Percentiles rank a stretch among this genome's conserved stretches.
Conservation (phyloP, 2,888 invertebrate genomes). For the Thymelicus acteon region DNA sequence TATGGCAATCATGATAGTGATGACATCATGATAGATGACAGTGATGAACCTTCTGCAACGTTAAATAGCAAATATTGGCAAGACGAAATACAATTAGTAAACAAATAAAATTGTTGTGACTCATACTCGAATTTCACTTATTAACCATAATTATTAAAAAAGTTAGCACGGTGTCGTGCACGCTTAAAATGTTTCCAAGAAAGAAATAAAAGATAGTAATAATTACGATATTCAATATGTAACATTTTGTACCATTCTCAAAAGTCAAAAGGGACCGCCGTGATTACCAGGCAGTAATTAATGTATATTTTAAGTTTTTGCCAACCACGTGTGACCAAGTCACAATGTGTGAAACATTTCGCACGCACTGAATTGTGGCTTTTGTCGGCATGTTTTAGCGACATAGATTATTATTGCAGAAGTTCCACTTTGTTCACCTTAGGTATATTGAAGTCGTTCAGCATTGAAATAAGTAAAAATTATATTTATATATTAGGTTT, state of each 20-base stretch:
- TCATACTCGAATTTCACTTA: too few species aligned
- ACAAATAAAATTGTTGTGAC: too few species aligned
- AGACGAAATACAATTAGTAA: too few species aligned
- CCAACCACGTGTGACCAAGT: slow-evolving; percentile 53
- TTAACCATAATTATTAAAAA: not conserved
- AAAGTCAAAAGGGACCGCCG: slow-evolving; percentile 39
- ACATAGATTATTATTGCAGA: slow-evolving; percentile 40
- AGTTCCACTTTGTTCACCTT: not conserved
- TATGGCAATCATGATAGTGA: too few species aligned
- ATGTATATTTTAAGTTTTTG: slow-evolving; percentile 47
- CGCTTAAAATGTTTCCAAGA: slow-evolving; percentile 35
- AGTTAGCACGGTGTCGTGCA: not conserved
- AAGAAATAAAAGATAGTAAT: slow-evolving; percentile 14
- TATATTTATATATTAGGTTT: too few species aligned
- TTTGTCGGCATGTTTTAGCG: slow-evolving; percentile 56
- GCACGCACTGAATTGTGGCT: slow-evolving; percentile 59
- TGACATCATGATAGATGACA: too few species aligned
- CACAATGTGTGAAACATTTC: slow-evolving; percentile 70
- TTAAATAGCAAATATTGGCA: too few species aligned
- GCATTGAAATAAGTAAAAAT: too few species aligned
- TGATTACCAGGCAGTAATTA: slow-evolving; percentile 43
- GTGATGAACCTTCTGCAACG: too few species aligned
- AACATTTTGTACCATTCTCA: slow-evolving; percentile 21
- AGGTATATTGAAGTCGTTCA: too few species aligned
- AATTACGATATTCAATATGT: slow-evolving; percentile 31